Evolutionary conservation across 2,888 invertebrate species (phyloP).

Genomic region (Mesorhabditis sp.): DNA sequence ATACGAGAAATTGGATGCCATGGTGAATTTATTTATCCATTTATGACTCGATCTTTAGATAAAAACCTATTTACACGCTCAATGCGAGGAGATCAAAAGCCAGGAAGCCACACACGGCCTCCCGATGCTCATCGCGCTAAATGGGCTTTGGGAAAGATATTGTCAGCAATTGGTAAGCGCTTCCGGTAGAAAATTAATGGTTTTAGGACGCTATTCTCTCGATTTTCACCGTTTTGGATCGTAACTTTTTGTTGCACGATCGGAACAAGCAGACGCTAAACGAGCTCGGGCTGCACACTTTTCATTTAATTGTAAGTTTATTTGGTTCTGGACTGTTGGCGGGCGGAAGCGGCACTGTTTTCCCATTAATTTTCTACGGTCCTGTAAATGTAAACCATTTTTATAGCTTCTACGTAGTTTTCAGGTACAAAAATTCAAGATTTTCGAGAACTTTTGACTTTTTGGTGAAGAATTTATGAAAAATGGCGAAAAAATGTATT

Average conservation of each 20-base stretch:
- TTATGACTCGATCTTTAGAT: not conserved
- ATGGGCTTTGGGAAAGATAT: not conserved
- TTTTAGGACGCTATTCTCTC: not conserved
- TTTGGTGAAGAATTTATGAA: no score
- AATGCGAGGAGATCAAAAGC: not conserved
- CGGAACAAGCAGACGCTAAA: not conserved
- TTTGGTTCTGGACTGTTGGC: not conserved
- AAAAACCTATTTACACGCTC: not conserved
- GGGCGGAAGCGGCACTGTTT: no score
- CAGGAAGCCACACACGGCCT: not conserved
- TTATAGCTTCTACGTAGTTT: no score
- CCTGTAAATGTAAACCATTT: no score
- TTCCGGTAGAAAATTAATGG: no score
- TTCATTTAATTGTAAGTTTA: not conserved
- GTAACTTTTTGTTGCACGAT: not conserved
- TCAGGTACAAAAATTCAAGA: no score
- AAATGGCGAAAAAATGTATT: no score
- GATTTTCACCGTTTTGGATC: not conserved
- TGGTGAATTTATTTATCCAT: not conserved
- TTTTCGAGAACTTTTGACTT: no score
- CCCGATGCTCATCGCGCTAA: not conserved
- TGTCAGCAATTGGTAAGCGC: not conserved
- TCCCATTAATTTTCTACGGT: no score
- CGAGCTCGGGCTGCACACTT: not conserved
- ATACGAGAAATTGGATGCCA: not conserved